Evolutionary conservation across 2,797 vertebrate species (phyloP), one percentile per base, ranked within the genome.

Genomic region (Melanogrammus aeglefinus): DNA sequence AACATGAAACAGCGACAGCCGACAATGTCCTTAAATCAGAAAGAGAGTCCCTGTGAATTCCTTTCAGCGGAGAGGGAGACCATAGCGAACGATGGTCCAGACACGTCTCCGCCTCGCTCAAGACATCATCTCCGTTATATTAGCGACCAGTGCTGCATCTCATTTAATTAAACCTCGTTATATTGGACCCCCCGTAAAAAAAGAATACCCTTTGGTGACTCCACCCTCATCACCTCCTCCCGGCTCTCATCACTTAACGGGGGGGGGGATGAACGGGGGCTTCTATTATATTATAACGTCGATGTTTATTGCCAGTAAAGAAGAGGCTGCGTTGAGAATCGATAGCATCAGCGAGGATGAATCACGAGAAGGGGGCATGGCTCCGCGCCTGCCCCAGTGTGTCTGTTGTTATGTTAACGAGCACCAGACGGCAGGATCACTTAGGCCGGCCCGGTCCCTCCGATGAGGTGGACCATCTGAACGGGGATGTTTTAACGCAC

Each of bases 131-230:
- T 63, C 57, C 57, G 24, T 63, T 63, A 63, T n/a, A 63, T 24
- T 63, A 24, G 4, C 6, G n/a, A 24, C 21, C 57, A 24, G 21
- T 0, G 57, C 57, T n/a, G 57, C 57, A 63, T 63, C 57, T 63
- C 57, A 63, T 63, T 63, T 63, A 63, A 63, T 63, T 63, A 63
- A 63, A 63, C 57, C 57, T 63, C 2, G 21, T 63, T 63, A 63
- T 63, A 63, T 63, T 63, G 57, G n/a, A 63, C 57, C 57, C 57
- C 57, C 57, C n/a, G 21, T 63, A 63, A 63, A 63, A 63, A 63
- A 63, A 63, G n/a, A 21, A 16, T 6, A 57, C 47, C 57, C 57
- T 63, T 63, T 24, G 57, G 57, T 63, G 57, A 63, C n/a, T 21
- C 38, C 9, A 9, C 38, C 38, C 38, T 10, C 9, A 39, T 1